Conservation (phyloP, 2,797 vertebrate genomes). For the Lepilemur septentrionalis region DNA sequence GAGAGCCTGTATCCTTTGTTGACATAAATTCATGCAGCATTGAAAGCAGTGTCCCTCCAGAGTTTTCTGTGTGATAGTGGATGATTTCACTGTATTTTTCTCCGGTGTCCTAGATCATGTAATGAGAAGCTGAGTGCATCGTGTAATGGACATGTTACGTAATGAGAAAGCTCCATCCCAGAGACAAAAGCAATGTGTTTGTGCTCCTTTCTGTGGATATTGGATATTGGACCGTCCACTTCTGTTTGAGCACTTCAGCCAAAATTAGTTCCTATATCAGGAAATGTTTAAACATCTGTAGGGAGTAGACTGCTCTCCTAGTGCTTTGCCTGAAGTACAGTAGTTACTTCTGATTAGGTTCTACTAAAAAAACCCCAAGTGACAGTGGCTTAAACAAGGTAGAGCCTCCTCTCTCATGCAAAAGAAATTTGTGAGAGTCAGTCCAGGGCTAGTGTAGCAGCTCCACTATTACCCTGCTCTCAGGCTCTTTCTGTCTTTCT, state of each 20-base stretch:
- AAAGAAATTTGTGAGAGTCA: not conserved
- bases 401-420: not conserved
- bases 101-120: not conserved
- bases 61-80: not conserved
- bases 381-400: not conserved
- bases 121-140: not conserved
- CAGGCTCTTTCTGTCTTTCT: not conserved
- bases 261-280: not conserved
- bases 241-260: not conserved
- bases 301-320: not conserved
- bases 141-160: not conserved
- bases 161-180: not conserved
- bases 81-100: not conserved
- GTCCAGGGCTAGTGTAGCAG: not conserved
- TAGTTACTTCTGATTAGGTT: not conserved
- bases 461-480: not conserved
- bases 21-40: not conserved
- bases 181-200: not conserved
- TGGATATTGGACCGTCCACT: not conserved
- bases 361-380: not conserved
- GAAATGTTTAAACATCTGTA: not conserved
- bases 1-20: not conserved
- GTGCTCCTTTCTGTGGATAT: not conserved
- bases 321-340: not conserved
- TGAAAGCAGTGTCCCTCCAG: not conserved